Percentiles rank a stretch among this genome's conserved stretches.
Conservation (phyloP, 2,888 invertebrate species). For the Chesias legatella region DNA sequence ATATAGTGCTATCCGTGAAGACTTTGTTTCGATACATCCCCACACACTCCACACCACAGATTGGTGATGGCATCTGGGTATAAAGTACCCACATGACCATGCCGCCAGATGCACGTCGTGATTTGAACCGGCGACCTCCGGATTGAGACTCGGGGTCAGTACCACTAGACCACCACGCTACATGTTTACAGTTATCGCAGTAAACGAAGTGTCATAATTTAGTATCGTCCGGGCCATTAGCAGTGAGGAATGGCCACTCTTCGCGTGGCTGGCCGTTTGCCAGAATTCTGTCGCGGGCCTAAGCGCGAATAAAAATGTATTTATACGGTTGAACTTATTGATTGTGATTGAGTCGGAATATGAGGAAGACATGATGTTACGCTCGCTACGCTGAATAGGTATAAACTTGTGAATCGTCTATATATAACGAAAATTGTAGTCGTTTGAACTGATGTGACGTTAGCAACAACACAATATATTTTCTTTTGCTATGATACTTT, state of each 20-base stretch:
- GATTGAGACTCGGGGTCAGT: too few species aligned
- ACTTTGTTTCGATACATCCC: too few species aligned
- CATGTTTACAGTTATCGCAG: slow-evolving; percentile 42
- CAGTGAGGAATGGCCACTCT: slow-evolving; percentile 49
- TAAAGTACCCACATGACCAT: too few species aligned
- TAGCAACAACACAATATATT: too few species aligned
- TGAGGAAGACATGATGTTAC: background rate
- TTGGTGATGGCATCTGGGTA: too few species aligned
- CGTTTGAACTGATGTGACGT: too few species aligned
- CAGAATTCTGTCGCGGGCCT: slow-evolving; percentile 35
- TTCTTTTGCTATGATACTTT: too few species aligned
- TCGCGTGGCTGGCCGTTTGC: slow-evolving; percentile 43
- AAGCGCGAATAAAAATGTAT: slow-evolving; percentile 41
- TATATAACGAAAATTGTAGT: background rate
- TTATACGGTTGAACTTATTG: slow-evolving; percentile 32
- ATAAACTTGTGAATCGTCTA: background rate
- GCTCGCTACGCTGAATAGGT: slow-evolving; percentile 1
- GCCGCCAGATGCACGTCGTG: too few species aligned
- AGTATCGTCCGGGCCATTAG: slow-evolving; percentile 56
- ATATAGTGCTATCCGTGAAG: too few species aligned
- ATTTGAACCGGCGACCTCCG: too few species aligned
- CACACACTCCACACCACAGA: too few species aligned
- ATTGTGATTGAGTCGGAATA: slow-evolving; percentile 23
- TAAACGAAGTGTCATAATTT: slow-evolving; percentile 59
- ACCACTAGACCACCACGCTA: too few species aligned